These are phyloP conservation scores for Mesocricetus auratus DNA, from an alignment of 2,113 vertebrate species.

Conservation along the genomic window DNA sequence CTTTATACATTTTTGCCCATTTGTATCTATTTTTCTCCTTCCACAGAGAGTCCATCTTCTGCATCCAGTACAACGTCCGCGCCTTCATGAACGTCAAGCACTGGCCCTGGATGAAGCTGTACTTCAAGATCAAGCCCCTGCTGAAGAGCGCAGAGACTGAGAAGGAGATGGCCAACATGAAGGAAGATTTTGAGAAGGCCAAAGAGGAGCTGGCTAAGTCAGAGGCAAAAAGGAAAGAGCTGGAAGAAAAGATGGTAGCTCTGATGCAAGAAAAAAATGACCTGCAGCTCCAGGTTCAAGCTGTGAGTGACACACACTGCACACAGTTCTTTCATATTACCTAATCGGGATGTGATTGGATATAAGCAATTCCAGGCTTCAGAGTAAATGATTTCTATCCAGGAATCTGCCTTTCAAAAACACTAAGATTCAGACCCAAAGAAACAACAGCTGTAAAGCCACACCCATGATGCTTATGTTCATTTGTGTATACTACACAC, in stretches of 20 bases:
- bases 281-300: slow-evolving; percentile 92
- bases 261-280: slow-evolving; percentile 94
- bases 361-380: background rate
- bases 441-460: background rate
- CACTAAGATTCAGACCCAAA: slow-evolving; percentile 10
- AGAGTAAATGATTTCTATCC: background rate
- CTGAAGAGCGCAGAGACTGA: slow-evolving; percentile 92
- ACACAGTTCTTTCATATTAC: background rate
- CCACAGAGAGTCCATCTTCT: slow-evolving; percentile 90
- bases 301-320: slow-evolving; percentile 83
- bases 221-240: slow-evolving; percentile 89
- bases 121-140: slow-evolving; percentile 92
- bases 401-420: slow-evolving; percentile 16
- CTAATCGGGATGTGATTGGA: background rate
- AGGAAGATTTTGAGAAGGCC: slow-evolving; percentile 89
- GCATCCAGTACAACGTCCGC: slow-evolving; percentile 91
- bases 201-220: slow-evolving; percentile 89
- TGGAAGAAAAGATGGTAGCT: slow-evolving; percentile 92
- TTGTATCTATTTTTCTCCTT: background rate
- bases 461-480: background rate
- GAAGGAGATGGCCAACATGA: slow-evolving; percentile 93
- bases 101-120: slow-evolving; percentile 92
- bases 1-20: background rate
- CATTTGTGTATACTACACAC: background rate
- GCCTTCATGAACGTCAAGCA: slow-evolving; percentile 93